Percentiles rank a stretch among this genome's conserved stretches.
Conservation (phyloP, 1,140 invertebrate genomes). For the Sycophila sp. region DNA sequence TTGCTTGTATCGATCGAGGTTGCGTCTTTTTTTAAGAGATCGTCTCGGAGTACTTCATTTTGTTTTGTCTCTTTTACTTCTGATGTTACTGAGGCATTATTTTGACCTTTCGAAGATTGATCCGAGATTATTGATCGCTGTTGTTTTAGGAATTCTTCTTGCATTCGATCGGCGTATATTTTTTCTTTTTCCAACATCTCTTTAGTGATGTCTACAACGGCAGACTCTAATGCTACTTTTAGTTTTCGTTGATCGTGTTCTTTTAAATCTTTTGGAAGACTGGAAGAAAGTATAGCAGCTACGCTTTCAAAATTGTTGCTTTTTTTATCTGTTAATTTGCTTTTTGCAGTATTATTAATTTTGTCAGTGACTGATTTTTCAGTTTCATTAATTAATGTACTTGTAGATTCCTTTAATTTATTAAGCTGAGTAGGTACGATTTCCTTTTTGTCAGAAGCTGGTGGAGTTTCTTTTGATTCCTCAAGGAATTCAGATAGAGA, state of each 20-base stretch:
- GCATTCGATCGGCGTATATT: background rate
- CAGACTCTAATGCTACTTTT: no score
- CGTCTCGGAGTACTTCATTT: background rate
- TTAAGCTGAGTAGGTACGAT: no score
- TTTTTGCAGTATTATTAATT: background rate
- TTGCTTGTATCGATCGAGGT: background rate
- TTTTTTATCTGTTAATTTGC: background rate
- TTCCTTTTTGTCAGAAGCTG: no score
- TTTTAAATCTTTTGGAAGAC: slow-evolving; percentile 12
- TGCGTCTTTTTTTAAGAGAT: background rate
- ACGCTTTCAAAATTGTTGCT: no score
- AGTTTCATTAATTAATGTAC: no score
- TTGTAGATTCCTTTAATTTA: no score
- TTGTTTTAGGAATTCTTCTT: background rate
- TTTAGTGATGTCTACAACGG: background rate
- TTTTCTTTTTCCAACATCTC: background rate
- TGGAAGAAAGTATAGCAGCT: no score
- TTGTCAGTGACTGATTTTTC: background rate
- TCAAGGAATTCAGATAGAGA: no score
- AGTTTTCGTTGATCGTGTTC: background rate
- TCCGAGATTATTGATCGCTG: slow-evolving; percentile 5
- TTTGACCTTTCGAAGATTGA: background rate
- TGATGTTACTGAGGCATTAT: background rate
- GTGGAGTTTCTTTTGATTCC: no score
- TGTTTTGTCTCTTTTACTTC: background rate